A percentile compares a stretch with the other conserved stretches of the same genome.
These are phyloP conservation scores for Eustalomyia histrio DNA, from an alignment of 2,888 invertebrate genomes.

Conservation along the genomic window DNA sequence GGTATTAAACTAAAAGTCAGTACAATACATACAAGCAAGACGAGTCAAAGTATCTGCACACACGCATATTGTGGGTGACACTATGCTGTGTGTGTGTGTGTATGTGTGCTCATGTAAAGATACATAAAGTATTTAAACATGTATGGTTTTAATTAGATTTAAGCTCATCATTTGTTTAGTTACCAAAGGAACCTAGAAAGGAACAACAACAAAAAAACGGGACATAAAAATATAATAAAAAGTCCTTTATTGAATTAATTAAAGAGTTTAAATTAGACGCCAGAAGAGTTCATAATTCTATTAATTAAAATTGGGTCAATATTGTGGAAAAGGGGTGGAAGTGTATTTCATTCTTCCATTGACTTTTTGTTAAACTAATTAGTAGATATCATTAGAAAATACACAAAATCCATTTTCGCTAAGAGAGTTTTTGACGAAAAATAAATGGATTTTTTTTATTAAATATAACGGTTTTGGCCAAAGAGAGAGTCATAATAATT, in stretches of 20 bases:
- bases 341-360: background rate
- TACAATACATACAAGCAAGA: background rate
- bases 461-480: too few relatives aligned
- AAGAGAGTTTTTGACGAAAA: background rate
- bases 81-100: too few relatives aligned
- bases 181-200: conserved; percentile 21
- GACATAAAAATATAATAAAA: background rate
- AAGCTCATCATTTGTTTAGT: conserved; percentile 55
- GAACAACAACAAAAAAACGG: background rate
- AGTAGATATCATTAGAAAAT: conserved; percentile 20
- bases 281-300: conserved; percentile 44
- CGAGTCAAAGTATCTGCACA: background rate
- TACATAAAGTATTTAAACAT: conserved; percentile 6
- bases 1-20: conserved; percentile 57
- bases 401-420: background rate
- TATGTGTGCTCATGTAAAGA: too few relatives aligned
- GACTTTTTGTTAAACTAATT: conserved; percentile 22
- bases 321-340: background rate
- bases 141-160: conserved; percentile 59
- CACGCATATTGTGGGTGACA: too few relatives aligned
- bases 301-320: conserved; percentile 53
- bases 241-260: conserved; percentile 44
- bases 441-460: too few relatives aligned
- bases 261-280: conserved; percentile 47
- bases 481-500: too few relatives aligned